Evolutionary conservation across 2,888 invertebrate genomes (phyloP).

Genomic region (Heteropelma amictum): DNA sequence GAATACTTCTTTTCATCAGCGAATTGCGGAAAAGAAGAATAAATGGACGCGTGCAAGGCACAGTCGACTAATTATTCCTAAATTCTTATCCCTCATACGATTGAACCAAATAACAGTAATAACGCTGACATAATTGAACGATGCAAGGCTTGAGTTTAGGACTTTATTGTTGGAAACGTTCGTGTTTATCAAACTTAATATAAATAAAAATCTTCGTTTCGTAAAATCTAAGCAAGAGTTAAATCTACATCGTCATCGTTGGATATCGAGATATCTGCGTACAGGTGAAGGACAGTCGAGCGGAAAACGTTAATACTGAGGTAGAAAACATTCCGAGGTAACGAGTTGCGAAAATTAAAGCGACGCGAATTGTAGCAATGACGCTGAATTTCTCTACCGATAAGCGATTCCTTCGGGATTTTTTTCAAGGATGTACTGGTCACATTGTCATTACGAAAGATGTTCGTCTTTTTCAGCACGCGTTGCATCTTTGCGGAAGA

Average conservation of each 20-base stretch:
- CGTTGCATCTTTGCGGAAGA: no score
- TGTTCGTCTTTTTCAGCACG: no score
- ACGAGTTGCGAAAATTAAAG: background rate
- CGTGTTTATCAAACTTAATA: background rate
- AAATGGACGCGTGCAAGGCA: no score
- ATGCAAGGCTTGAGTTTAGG: background rate
- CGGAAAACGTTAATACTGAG: background rate
- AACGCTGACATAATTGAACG: background rate
- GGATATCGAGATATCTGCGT: background rate
- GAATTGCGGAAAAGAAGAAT: no score
- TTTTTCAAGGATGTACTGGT: background rate
- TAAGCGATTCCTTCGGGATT: background rate
- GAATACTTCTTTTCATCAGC: no score
- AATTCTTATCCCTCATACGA: background rate
- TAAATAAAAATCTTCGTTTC: background rate
- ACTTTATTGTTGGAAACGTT: background rate
- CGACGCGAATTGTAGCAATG: background rate
- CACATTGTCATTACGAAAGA: background rate
- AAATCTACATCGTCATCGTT: background rate
- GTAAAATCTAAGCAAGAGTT: background rate
- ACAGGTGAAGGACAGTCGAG: background rate
- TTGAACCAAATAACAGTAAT: background rate
- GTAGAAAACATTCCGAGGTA: background rate
- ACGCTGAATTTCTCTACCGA: background rate
- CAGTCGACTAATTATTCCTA: no score